phyloP scores from a whole-genome alignment of 1,140 invertebrate genomes.

The Pseudomyrmex dendroicus region DNA sequence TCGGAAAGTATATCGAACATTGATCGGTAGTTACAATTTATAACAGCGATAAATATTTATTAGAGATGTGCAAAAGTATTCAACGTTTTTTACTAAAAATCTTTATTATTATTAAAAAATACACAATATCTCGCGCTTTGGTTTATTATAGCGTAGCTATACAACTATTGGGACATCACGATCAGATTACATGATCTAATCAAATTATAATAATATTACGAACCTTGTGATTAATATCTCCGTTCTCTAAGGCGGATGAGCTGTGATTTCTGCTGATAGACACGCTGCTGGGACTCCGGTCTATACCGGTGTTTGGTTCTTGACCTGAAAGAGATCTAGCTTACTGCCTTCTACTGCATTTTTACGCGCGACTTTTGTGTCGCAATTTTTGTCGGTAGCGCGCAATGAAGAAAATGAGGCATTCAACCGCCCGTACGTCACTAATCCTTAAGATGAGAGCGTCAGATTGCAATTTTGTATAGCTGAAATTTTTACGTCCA shows the following conservation, averaged over 20 bases:
- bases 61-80: no score
- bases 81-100: no score
- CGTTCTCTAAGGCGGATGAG: slow-evolving; percentile 88
- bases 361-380: not conserved
- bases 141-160: no score
- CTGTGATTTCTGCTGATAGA: slow-evolving; percentile 93
- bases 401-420: slow-evolving; percentile 21
- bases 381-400: not conserved
- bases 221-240: slow-evolving; percentile 88
- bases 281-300: slow-evolving; percentile 91
- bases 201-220: slow-evolving; percentile 35
- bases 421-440: slow-evolving; percentile 28
- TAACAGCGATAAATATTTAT: no score
- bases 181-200: no score
- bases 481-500: not conserved
- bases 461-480: slow-evolving; percentile 10
- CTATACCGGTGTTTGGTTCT: slow-evolving; percentile 86
- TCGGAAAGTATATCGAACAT: not conserved
- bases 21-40: not conserved
- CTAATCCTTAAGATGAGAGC: slow-evolving; percentile 8
- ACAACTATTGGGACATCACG: no score
- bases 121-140: no score
- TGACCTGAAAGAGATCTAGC: slow-evolving; percentile 82
- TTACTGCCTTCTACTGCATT: slow-evolving; percentile 79
- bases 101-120: no score